These are phyloP conservation scores for Drosophila mojavensis DNA, from an alignment of 1,140 invertebrate genomes.

Conservation along the genomic window DNA sequence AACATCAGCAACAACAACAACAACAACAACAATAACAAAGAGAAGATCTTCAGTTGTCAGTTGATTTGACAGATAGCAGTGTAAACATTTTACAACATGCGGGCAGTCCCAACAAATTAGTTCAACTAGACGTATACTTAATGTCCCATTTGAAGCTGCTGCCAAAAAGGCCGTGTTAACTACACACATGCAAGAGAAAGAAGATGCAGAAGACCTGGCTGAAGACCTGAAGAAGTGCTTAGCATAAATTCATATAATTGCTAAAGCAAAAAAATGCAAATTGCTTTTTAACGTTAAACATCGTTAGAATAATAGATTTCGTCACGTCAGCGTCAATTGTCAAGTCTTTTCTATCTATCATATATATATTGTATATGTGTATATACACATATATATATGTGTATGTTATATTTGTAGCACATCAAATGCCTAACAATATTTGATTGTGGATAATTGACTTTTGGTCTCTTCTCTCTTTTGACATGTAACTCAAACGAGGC, in stretches of 20 bases:
- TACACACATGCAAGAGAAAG: slow-evolving; percentile 24
- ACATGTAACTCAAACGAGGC: no score
- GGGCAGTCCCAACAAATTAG: slow-evolving; percentile 72
- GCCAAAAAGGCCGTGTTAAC: slow-evolving; percentile 51
- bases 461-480: no score
- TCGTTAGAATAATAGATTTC: no score
- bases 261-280: neutral
- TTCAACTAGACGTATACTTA: slow-evolving; percentile 82
- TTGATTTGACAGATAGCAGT: slow-evolving; percentile 82
- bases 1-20: slow-evolving; percentile 43
- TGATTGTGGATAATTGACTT: no score
- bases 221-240: neutral
- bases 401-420: no score
- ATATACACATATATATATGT: no score
- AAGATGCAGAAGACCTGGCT: no score
- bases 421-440: no score
- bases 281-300: neutral
- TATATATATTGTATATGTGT: no score
- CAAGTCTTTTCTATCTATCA: no score
- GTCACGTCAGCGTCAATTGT: no score
- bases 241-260: slow-evolving; percentile 5
- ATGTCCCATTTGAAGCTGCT: slow-evolving; percentile 49
- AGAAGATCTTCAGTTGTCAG: slow-evolving; percentile 69
- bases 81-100: slow-evolving; percentile 72
- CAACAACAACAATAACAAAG: slow-evolving; percentile 17